A percentile compares a stretch with the other conserved stretches of the same genome.
phyloP scores from a whole-genome alignment of 2,797 vertebrate species.

The Danio jaintianensis region DNA sequence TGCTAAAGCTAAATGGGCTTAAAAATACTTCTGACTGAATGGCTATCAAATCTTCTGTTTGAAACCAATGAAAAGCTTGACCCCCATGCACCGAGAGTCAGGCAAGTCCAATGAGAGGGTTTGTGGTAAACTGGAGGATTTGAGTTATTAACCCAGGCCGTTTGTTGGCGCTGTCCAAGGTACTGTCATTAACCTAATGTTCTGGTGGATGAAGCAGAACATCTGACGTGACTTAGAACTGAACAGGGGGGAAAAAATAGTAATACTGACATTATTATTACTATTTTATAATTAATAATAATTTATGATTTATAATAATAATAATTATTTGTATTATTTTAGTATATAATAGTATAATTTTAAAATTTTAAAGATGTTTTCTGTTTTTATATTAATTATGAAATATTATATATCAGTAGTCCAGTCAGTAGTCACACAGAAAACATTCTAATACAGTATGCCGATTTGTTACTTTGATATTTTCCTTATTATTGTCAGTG shows the following conservation, averaged over 20 bases:
- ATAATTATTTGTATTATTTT: too few species aligned
- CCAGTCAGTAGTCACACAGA: too few species aligned
- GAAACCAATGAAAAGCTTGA: constrained; percentile 23
- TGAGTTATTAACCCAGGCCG: constrained; percentile 8
- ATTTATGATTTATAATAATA: too few species aligned
- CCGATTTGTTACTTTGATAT: too few species aligned
- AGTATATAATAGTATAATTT: too few species aligned
- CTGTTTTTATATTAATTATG: too few species aligned
- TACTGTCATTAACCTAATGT: constrained; percentile 3
- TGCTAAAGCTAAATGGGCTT: constrained; percentile 23
- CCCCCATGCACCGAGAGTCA: not conserved
- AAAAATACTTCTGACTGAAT: constrained; percentile 23
- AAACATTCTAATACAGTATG: too few species aligned
- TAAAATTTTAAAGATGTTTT: too few species aligned
- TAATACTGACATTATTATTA: too few species aligned
- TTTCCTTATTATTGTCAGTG: too few species aligned
- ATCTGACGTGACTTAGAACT: constrained; percentile 1
- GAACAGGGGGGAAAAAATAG: not conserved
- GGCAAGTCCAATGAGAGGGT: constrained; percentile 14
- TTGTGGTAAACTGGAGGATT: constrained; percentile 27
- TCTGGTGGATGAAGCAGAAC: not conserved
- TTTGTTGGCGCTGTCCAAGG: constrained; percentile 2
- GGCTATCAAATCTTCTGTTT: constrained; percentile 8
- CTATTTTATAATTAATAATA: too few species aligned
- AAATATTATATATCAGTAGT: too few species aligned